Conservation (phyloP, 2,888 invertebrate genomes). For the Lumbricus terrestris region DNA sequence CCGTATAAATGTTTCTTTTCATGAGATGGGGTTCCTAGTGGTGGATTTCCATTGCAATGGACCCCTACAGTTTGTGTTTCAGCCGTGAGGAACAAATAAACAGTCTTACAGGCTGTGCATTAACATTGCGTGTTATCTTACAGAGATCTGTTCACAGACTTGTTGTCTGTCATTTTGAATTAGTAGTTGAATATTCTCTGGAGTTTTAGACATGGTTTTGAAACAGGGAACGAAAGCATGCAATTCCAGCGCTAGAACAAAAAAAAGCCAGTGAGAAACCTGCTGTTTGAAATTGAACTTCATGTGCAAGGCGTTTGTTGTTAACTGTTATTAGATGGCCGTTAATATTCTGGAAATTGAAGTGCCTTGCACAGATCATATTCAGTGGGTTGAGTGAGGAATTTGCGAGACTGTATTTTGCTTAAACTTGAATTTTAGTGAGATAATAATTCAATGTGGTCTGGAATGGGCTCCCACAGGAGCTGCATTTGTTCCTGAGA, state of each 20-base stretch:
- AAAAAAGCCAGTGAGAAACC: background rate
- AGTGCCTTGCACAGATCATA: background rate
- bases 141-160: background rate
- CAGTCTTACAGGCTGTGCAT: background rate
- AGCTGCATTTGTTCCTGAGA: no score
- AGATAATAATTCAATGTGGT: background rate
- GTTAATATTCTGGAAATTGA: background rate
- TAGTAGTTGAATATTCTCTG: background rate
- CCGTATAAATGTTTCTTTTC: background rate
- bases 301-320: background rate
- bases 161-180: background rate
- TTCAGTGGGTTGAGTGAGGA: background rate
- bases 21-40: background rate
- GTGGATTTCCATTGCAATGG: background rate
- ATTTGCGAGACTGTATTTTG: background rate
- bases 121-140: background rate
- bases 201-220: background rate
- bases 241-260: no score
- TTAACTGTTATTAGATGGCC: background rate
- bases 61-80: no score
- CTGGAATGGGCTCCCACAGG: no score
- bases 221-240: background rate
- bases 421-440: background rate
- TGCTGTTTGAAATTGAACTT: background rate
- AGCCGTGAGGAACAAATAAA: no score